These are phyloP conservation scores for Liodrosophila aerea DNA, from an alignment of 2,888 invertebrate genomes.

Conservation along the genomic window DNA sequence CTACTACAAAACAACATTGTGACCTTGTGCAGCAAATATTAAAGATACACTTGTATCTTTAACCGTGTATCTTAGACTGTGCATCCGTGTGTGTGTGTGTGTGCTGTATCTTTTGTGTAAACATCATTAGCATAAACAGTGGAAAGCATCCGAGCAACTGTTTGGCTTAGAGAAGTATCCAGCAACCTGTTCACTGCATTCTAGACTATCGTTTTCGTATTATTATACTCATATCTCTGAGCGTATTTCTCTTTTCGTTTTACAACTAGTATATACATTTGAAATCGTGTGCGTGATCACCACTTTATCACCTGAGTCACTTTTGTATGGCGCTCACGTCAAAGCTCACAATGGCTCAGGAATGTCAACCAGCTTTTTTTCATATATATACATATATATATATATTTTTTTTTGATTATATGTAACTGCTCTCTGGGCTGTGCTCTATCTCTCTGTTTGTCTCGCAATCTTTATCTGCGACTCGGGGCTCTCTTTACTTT, in stretches of 20 bases:
- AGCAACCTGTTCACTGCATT: slow-evolving; percentile 31
- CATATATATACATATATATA: no score
- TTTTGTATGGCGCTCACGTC: slow-evolving; percentile 66
- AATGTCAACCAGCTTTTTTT: slow-evolving; percentile 43
- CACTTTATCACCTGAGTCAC: slow-evolving; percentile 74
- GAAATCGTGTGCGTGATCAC: slow-evolving; percentile 55
- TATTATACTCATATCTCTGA: not conserved
- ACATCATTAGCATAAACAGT: slow-evolving; percentile 52
- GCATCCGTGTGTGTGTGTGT: slow-evolving; percentile 16
- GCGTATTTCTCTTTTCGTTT: slow-evolving; percentile 13
- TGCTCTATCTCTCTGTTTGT: slow-evolving; percentile 7
- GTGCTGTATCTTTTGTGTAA: slow-evolving; percentile 51
- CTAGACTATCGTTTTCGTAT: slow-evolving; percentile 9
- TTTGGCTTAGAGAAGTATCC: not conserved
- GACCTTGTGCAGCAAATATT: slow-evolving; percentile 41
- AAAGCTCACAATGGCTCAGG: slow-evolving; percentile 35
- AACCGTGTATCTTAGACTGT: slow-evolving; percentile 28
- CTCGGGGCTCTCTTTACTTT: slow-evolving; percentile 27
- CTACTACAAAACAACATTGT: slow-evolving; percentile 15
- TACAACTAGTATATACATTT: slow-evolving; percentile 3
- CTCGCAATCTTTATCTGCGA: not conserved
- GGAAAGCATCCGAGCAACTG: slow-evolving; percentile 34
- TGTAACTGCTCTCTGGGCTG: slow-evolving; percentile 19
- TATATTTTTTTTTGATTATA: slow-evolving; percentile 20
- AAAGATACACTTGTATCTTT: slow-evolving; percentile 14